Base-by-base conservation (phyloP, 2,888 invertebrate species). In the Neuroscelio doddi region DNA sequence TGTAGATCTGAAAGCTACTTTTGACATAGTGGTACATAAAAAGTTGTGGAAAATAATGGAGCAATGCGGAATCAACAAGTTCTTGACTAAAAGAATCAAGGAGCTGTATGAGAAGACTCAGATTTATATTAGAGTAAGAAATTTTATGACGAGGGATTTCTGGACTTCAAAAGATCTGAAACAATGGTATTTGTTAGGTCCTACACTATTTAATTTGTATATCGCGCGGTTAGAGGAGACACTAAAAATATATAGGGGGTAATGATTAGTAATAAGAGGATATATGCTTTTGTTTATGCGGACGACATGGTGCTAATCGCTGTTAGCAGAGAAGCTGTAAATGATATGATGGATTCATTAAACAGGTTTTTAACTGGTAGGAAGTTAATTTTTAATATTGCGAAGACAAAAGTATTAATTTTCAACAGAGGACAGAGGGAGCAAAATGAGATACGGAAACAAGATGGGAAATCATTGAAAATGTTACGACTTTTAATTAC, bases 121-220 rank as follows among this genome's bases (percentile, higher is more conserved):
- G 14, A 9, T 32, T 3, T 1, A 30, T 10, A 53, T 64, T 8
- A 63, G 47, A 29, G 44, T 49, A n/a, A 51, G 41, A 12, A 34
- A 46, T 5, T 12, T 55, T 3, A 8, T 32, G 5, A 30, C 57
- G 10, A 59, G 44, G 3, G 36, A 32, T 1, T 64, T 70, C 30
- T 69, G 66, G 65, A 64, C 62, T 1, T 16, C 17, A 27, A 56
- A 63, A 42, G 62, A 67, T 1, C 51, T 72, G 8, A 70, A 64
- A 24, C 73, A 71, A 42, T 67, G 68, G 8, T 72, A 67, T 47
- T 57, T 57, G 3, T 26, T 71, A 24, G 70, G 72, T 27, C 66
- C 72, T 1, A 34, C 49, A 0, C 56, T 72, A 1, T 72, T 73
- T 39, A 57, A 55, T 16, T 16, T 69, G 1, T 39, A 42, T 9